phyloP scores from a whole-genome alignment of 2,888 invertebrate genomes.

The Melieria omissa region DNA sequence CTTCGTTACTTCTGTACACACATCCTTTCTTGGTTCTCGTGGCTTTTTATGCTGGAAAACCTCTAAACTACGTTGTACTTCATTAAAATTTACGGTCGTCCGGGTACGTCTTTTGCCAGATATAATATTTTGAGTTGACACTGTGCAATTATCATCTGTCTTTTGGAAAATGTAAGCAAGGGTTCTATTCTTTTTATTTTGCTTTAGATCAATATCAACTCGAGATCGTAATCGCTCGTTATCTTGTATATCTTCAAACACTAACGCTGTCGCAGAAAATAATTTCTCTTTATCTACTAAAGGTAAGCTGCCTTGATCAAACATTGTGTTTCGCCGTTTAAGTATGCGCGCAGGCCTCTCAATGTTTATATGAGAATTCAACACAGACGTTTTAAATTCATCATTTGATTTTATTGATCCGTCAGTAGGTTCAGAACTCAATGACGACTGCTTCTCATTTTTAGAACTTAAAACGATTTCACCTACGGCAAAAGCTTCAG shows the following conservation, averaged over 20 bases:
- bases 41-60: constrained; percentile 44
- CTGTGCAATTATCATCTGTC: constrained; percentile 57
- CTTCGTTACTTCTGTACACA: neutral
- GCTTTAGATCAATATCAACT: constrained; percentile 41
- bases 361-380: no score
- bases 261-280: constrained; percentile 43
- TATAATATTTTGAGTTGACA: constrained; percentile 63
- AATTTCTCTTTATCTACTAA: constrained; percentile 51
- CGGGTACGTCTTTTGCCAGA: constrained; percentile 59
- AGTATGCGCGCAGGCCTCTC: constrained; percentile 40
- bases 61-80: constrained; percentile 47
- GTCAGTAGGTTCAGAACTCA: no score
- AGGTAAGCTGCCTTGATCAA: constrained; percentile 49
- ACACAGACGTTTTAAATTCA: no score
- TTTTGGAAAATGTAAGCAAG: constrained; percentile 55
- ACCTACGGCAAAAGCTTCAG: constrained; percentile 1
- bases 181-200: constrained; percentile 40
- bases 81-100: constrained; percentile 54
- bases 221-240: constrained; percentile 39
- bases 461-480: no score
- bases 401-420: no score
- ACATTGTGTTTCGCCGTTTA: constrained; percentile 52
- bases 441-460: no score
- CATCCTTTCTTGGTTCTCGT: constrained; percentile 27
- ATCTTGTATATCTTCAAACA: constrained; percentile 55